Evolutionary conservation across 2,888 invertebrate species (phyloP).

Genomic region (Automeris io): DNA sequence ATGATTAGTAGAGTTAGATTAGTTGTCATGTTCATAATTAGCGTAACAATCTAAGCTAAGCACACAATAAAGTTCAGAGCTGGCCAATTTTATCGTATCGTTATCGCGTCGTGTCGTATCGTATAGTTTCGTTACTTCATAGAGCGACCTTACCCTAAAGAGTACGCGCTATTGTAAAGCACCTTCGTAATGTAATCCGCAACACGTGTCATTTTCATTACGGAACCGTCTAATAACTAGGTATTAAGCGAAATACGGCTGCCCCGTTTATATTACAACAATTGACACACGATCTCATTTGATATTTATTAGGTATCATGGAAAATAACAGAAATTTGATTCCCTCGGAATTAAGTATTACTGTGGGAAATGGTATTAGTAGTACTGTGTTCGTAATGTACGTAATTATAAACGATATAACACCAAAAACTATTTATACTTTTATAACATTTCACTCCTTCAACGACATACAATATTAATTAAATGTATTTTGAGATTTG

Average conservation of each 20-base stretch:
- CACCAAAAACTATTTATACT: conserved; percentile 10
- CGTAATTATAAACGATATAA: conserved; percentile 20
- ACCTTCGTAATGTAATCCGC: conserved; percentile 49
- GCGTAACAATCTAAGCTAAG: no score
- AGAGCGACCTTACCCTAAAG: no score
- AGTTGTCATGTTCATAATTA: no score
- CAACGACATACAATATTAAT: conserved; percentile 5
- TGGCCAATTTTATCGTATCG: no score
- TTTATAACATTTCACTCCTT: conserved; percentile 16
- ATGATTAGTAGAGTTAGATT: no score
- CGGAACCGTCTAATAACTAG: conserved; percentile 60
- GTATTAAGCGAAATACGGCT: conserved; percentile 53
- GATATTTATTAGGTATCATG: conserved; percentile 66
- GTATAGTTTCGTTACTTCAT: no score
- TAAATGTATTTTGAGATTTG: background rate
- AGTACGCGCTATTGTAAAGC: conserved; percentile 31
- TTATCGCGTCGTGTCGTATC: no score
- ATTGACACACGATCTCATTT: conserved; percentile 60
- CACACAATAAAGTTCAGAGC: no score
- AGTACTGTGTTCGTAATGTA: conserved; percentile 30
- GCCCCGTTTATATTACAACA: conserved; percentile 44
- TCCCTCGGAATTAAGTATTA: conserved; percentile 40
- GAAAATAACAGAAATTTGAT: conserved; percentile 56
- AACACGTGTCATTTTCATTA: conserved; percentile 69
- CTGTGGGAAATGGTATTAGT: conserved; percentile 40